phyloP scores from a whole-genome alignment of 2,113 vertebrate species.

The Dendrocopos noguchii region DNA sequence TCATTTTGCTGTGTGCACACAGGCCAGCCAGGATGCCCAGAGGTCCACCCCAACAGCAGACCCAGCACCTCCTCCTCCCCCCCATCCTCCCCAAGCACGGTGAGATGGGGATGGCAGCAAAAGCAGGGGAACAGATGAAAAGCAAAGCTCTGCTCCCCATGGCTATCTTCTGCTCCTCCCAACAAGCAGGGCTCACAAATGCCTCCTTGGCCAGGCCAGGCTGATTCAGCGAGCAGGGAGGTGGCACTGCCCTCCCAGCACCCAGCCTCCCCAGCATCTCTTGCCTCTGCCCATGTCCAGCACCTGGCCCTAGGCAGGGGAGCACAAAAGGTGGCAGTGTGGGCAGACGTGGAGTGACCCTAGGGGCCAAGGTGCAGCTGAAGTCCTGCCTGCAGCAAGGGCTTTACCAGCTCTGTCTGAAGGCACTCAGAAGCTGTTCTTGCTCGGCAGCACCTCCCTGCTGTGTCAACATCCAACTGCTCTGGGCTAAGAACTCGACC shows the following conservation, averaged over 20 bases:
- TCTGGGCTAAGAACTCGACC: neutral
- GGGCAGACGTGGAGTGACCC: neutral
- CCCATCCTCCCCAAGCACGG: rapidly evolving
- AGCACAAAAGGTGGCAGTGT: neutral
- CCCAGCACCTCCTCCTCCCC: neutral
- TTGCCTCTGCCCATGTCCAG: neutral
- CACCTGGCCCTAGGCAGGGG: neutral
- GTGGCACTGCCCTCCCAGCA: neutral
- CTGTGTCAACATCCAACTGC: neutral
- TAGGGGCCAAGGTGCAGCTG: neutral
- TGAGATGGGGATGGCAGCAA: neutral
- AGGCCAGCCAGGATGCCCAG: neutral
- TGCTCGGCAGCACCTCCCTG: neutral
- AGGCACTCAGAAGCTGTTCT: neutral
- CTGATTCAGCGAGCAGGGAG: rapidly evolving
- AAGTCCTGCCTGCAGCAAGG: neutral
- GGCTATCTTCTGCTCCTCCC: neutral
- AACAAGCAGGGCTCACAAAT: neutral
- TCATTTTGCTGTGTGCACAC: neutral
- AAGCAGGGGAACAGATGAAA: neutral
- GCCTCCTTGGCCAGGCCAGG: neutral
- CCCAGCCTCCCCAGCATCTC: neutral
- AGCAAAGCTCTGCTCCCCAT: neutral
- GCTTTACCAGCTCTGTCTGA: slow-evolving; percentile 14
- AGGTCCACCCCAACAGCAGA: neutral